These are phyloP conservation scores for Burhinus oedicnemus DNA, from an alignment of 2,113 vertebrate genomes.

Conservation along the genomic window DNA sequence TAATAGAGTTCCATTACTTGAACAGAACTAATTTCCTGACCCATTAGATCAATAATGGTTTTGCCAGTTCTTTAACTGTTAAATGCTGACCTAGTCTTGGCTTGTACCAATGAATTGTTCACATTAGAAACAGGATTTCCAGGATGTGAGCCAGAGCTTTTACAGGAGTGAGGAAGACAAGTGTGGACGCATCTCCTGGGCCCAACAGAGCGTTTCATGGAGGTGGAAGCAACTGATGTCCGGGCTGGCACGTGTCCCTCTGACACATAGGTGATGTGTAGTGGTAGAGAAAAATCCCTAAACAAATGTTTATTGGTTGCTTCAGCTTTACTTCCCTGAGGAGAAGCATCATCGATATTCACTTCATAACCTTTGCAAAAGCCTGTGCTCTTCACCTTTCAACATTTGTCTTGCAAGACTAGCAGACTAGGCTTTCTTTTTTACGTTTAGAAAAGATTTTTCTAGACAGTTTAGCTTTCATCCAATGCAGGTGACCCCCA, in stretches of 20 bases:
- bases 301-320: background rate
- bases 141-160: background rate
- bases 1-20: background rate
- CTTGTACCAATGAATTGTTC: background rate
- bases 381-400: background rate
- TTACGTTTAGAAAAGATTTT: background rate
- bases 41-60: background rate
- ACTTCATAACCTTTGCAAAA: background rate
- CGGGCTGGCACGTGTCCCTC: background rate
- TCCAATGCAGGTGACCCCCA: background rate
- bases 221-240: background rate
- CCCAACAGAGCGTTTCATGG: background rate
- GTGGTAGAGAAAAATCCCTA: background rate
- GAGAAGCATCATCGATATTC: background rate
- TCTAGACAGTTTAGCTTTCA: background rate
- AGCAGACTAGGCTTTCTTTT: background rate
- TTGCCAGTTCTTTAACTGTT: slow-evolving; percentile 3
- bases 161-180: background rate
- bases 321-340: background rate
- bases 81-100: background rate
- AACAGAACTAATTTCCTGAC: slow-evolving; percentile 20
- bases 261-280: background rate
- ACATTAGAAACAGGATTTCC: background rate
- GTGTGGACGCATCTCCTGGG: background rate
- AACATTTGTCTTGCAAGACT: background rate